A percentile compares a stretch with the other conserved stretches of the same genome.
Evolutionary conservation across 2,888 invertebrate genomes (phyloP).

Genomic region (Portevinia maculata): DNA sequence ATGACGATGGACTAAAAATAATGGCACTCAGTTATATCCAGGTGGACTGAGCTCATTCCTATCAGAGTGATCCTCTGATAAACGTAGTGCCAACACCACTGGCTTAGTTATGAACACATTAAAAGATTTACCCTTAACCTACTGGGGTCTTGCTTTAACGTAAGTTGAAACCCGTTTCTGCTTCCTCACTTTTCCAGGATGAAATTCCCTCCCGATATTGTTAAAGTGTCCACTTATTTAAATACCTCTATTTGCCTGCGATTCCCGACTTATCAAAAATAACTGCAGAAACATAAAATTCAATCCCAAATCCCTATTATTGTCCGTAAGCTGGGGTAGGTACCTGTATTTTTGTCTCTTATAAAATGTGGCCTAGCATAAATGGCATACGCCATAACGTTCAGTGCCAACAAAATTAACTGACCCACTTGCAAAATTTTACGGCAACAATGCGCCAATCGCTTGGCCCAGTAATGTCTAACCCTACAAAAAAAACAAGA

Average conservation of each 20-base stretch:
- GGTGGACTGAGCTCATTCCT: no score
- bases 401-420: neutral
- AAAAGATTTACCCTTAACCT: no score
- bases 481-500: neutral
- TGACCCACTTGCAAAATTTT: slow-evolving; percentile 19
- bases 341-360: neutral
- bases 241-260: neutral
- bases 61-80: no score
- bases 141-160: no score
- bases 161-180: no score
- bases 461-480: neutral
- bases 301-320: neutral
- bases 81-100: no score
- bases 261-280: neutral
- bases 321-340: no score
- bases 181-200: no score
- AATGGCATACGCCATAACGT: neutral
- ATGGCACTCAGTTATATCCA: no score
- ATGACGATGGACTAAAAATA: no score
- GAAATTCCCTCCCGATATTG: no score
- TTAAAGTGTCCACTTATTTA: neutral
- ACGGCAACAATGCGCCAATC: slow-evolving; percentile 5
- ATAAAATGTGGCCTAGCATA: neutral
- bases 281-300: neutral
- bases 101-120: no score